Evolutionary conservation across 1,140 invertebrate genomes (phyloP), one percentile per base, ranked within the genome.

Genomic region (Orchesella cincta): DNA sequence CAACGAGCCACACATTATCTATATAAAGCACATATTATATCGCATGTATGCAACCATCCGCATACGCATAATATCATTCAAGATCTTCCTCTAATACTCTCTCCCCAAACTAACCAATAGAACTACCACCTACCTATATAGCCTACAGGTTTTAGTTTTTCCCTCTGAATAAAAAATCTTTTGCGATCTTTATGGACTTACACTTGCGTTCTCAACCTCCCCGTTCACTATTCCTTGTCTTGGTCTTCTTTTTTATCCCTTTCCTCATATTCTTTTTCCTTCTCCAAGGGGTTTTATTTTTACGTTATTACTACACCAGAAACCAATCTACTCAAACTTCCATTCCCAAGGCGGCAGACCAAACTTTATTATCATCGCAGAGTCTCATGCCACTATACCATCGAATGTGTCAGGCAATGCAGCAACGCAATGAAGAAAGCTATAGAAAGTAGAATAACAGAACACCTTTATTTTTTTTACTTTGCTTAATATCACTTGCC

Each of bases 281-380:
- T 33, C 52, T 3, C 62, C 62, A 67, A 67, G 26, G 3, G 62
- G 3, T 67, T 67, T 67, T 33, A 29, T 67, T 33, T 33, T 29
- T 67, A 31, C 28, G 62, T 67, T 67, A 67, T 67, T 29, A 67
- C 62, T 67, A 33, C n/a, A 67, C 62, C n/a, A 31, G 62, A 67
- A 67, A 67, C 62, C 62, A 67, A 67, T 67, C 62, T 67, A 67
- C 62, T 67, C 26, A 67, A 67, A 67, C 62, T 67, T 67, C 23
- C 62, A 67, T 67, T 67, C 62, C 62, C 62, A 67, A 67, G 62
- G 62, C 62, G 62, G 62, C 62, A 29, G 28, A 67, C 62, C 62
- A 67, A 67, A 67, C 62, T 67, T 67, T 67, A 67, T 67, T 67
- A 67, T 67, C 62, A 67, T 67, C 31, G 62, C 62, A 67, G 8